Evolutionary conservation across 2,113 vertebrate genomes (phyloP).

Genomic region (Rattus rattus): DNA sequence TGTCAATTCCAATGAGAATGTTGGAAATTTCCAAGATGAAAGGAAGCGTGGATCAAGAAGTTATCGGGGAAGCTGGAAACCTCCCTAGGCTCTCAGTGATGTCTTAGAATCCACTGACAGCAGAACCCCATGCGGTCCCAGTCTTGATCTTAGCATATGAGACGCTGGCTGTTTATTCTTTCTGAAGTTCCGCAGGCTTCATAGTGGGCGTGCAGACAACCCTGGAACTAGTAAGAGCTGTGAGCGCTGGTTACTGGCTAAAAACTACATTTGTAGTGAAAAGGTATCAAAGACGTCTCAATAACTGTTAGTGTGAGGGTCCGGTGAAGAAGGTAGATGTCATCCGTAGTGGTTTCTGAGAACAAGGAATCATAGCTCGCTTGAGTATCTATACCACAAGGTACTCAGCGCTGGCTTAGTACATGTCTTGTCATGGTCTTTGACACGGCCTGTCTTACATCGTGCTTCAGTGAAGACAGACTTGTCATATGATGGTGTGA

Average conservation of each 20-base stretch:
- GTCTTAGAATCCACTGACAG: slow-evolving; percentile 45
- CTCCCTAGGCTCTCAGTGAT: background rate
- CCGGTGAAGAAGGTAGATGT: background rate
- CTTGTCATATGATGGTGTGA: background rate
- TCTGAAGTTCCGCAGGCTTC: slow-evolving; percentile 28
- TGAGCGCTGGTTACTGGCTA: background rate
- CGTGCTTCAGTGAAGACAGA: background rate
- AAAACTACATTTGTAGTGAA: background rate
- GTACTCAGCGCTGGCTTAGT: background rate
- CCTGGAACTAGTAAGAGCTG: background rate
- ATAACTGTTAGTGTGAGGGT: background rate
- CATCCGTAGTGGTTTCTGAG: background rate
- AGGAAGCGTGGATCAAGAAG: slow-evolving; percentile 28
- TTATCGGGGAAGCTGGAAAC: slow-evolving; percentile 31
- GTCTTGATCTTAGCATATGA: slow-evolving; percentile 57
- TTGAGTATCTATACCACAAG: background rate
- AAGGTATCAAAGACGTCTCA: slow-evolving; percentile 29
- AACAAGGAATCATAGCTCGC: background rate
- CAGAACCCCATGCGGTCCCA: background rate
- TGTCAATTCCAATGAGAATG: slow-evolving; percentile 44
- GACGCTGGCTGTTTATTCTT: background rate
- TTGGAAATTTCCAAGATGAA: slow-evolving; percentile 41
- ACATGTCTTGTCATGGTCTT: background rate
- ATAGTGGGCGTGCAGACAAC: background rate
- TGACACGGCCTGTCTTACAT: background rate